These are phyloP conservation scores for Hippocampus abdominalis DNA, from an alignment of 2,113 vertebrate species.

Conservation along the genomic window DNA sequence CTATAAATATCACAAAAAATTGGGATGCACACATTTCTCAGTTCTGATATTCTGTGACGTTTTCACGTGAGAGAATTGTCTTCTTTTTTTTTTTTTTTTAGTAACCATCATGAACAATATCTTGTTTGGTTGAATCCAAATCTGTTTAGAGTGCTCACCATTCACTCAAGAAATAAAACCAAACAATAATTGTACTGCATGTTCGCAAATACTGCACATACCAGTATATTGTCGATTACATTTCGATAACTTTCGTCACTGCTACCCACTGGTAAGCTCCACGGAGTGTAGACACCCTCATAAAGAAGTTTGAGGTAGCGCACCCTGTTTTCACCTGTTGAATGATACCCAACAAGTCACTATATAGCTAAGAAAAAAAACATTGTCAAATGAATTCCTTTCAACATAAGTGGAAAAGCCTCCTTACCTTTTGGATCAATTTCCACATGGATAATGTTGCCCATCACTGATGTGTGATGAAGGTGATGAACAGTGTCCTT, in stretches of 20 bases:
- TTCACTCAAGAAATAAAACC: background rate
- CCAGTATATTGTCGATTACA: conserved; percentile 78
- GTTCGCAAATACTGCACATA: conserved; percentile 42
- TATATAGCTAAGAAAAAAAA: background rate
- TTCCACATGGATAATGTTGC: conserved; percentile 94
- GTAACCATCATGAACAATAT: background rate
- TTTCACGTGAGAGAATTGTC: background rate
- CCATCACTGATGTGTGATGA: conserved; percentile 94
- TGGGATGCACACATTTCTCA: background rate
- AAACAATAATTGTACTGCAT: background rate
- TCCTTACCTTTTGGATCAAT: conserved; percentile 88
- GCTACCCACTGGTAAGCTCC: conserved; percentile 83
- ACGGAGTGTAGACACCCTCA: conserved; percentile 85
- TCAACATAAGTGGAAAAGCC: background rate
- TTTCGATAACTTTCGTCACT: conserved; percentile 73
- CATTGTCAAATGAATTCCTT: background rate
- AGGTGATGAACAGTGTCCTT: conserved; percentile 85
- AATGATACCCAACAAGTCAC: background rate
- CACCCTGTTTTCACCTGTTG: conserved; percentile 87
- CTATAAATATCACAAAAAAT: too few relatives aligned
- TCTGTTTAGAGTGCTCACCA: background rate
- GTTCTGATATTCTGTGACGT: background rate
- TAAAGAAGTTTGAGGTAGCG: conserved; percentile 88
- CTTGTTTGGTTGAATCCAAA: background rate
- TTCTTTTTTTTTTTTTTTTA: background rate